Percentiles rank a stretch among this genome's conserved stretches.
phyloP scores from a whole-genome alignment of 1,140 invertebrate genomes.

The Octopus bimaculoides region DNA sequence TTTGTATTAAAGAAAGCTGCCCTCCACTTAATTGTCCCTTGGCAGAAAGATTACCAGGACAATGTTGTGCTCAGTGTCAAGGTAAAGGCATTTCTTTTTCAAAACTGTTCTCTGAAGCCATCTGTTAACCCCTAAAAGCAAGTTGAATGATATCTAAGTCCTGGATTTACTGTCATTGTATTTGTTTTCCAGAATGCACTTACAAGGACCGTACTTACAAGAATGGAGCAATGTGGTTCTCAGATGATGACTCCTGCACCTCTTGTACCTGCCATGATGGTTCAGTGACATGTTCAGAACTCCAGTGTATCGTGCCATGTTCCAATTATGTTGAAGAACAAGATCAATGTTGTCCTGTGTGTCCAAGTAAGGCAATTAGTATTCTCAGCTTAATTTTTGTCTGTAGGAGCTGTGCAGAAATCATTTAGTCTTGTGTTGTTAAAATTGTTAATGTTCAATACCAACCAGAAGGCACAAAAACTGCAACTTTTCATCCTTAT shows the following conservation, averaged over 20 bases:
- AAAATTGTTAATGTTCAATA: too few relatives aligned
- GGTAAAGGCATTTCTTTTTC: conserved; percentile 25
- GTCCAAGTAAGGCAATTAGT: conserved; percentile 36
- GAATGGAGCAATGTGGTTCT: conserved; percentile 75
- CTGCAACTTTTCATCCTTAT: too few relatives aligned
- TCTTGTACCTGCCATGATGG: conserved; percentile 66
- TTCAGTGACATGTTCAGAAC: conserved; percentile 41
- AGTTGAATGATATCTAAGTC: too few relatives aligned
- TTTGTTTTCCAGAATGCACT: conserved; percentile 66
- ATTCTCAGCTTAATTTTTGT: background rate
- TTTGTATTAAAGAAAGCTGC: conserved; percentile 67
- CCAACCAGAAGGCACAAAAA: too few relatives aligned
- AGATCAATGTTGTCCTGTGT: conserved; percentile 47
- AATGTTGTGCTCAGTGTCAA: conserved; percentile 45
- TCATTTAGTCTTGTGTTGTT: too few relatives aligned
- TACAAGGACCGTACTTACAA: conserved; percentile 70
- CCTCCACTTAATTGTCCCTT: conserved; percentile 59
- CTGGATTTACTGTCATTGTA: background rate
- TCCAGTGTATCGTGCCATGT: conserved; percentile 40
- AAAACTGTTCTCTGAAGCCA: too few relatives aligned
- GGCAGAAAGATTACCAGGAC: conserved; percentile 32
- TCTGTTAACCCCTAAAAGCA: too few relatives aligned
- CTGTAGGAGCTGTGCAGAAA: too few relatives aligned
- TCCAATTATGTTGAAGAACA: conserved; percentile 35
- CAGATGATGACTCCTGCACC: conserved; percentile 69